A percentile compares a stretch with the other conserved stretches of the same genome.
These are phyloP conservation scores for Agonopterix alstromeriana DNA, from an alignment of 2,888 invertebrate genomes.

Conservation along the genomic window DNA sequence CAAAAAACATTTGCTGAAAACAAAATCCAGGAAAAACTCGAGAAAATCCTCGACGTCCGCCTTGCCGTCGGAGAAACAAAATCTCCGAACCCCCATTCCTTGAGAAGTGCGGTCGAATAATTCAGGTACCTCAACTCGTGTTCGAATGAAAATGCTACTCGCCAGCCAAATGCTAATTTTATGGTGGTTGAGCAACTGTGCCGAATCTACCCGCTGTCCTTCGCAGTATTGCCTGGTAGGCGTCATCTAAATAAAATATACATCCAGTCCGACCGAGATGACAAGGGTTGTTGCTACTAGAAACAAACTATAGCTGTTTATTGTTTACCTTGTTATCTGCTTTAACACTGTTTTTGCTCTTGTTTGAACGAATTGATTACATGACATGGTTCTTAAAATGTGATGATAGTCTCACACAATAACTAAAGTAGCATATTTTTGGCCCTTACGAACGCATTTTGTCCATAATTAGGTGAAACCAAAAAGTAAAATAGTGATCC, in stretches of 20 bases:
- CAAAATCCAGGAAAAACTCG: slow-evolving; percentile 6
- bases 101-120: slow-evolving; percentile 62
- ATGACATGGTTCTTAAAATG: no score
- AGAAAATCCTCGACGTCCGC: slow-evolving; percentile 5
- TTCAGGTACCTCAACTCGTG: slow-evolving; percentile 57
- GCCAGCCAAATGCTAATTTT: slow-evolving; percentile 76
- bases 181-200: slow-evolving; percentile 76
- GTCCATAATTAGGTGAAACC: neutral
- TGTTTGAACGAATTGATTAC: no score
- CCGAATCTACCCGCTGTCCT: slow-evolving; percentile 63
- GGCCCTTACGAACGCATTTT: neutral
- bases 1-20: slow-evolving; percentile 4
- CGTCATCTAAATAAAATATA: slow-evolving; percentile 69
- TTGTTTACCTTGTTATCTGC: neutral
- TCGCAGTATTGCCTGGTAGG: slow-evolving; percentile 63
- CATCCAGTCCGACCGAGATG: slow-evolving; percentile 37
- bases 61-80: slow-evolving; percentile 17
- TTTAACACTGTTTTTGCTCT: neutral
- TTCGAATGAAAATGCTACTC: slow-evolving; percentile 67
- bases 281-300: slow-evolving; percentile 36
- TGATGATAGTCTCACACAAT: no score
- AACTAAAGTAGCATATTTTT: no score
- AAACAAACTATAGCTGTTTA: slow-evolving; percentile 2
- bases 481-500: slow-evolving; percentile 25
- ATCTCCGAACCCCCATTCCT: slow-evolving; percentile 38